Base-by-base conservation (phyloP, 2,797 vertebrate genomes). In the Lagodon rhomboides region DNA sequence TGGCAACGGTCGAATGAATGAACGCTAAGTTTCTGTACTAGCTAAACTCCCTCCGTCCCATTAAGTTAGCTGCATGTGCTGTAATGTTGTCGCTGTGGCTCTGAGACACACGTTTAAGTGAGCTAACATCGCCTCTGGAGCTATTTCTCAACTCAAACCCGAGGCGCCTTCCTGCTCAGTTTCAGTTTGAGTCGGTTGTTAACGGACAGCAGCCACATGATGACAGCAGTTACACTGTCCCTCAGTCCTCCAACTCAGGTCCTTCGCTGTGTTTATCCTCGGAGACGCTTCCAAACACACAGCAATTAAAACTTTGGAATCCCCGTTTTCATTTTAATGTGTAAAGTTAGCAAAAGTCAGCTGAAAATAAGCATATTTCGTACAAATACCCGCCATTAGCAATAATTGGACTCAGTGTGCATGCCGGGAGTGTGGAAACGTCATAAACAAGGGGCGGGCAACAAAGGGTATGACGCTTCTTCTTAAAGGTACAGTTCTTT, bases 361-460 rank as follows among this genome's bases (percentile, higher is more conserved):
- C 59, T 70, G 70, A 46, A 70, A 83, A 75, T 54, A 54, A 30
- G 69, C 34, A 51, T 72, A 47, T 87, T 83, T 85, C 34, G 46
- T 84, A 89, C 67, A 95, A 95, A 93, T 85, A 85, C 94, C 94
- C 95, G 94, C 93, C 92, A 89, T 91, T 90, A 75, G 69, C 87
- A 58, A 89, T 85, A 73, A 93, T 93, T 91, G 67, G 89, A 89
- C 87, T 86, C 81, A 91, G 85, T 66, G 87, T 80, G 94, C 89
- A 93, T 91, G 89, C 83, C 93, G 92, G 93, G 90, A 94, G 82
- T 62, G 3, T 1, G 22, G 18, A 6, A 4, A 92, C 92, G 93
- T 94, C 92, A 93, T 27, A 16, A 9, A 3, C 5, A 69, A 6
- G 51, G 50, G 76, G 27, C 2, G 27, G 55, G 50, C 27, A 6